Conservation (phyloP, 2,888 invertebrate genomes). For the Onchidella celtica region DNA sequence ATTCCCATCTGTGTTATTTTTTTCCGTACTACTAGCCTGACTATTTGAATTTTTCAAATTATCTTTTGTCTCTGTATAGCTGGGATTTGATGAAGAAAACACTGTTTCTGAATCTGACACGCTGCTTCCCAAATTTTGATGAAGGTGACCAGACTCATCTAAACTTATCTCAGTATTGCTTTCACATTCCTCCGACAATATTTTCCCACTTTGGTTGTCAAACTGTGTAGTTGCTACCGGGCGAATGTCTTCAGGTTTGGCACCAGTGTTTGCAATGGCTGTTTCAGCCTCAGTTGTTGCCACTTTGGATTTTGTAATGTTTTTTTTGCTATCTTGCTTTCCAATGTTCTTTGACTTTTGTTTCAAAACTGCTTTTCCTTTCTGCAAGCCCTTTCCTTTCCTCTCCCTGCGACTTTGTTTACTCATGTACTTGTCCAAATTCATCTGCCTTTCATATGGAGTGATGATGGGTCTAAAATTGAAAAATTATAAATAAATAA, state of each 20-base stretch:
- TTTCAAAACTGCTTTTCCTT: not conserved
- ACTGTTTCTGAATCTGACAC: no score
- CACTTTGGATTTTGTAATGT: not conserved
- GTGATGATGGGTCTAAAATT: constrained; percentile 66
- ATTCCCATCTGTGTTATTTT: not conserved
- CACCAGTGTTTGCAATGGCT: not conserved
- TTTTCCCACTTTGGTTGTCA: not conserved
- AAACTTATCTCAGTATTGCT: not conserved
- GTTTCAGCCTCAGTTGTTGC: not conserved
- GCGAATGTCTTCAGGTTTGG: not conserved
- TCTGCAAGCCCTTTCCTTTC: constrained; percentile 12
- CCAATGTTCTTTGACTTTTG: not conserved
- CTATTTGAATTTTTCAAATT: not conserved
- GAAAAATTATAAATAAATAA: constrained; percentile 37
- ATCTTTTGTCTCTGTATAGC: not conserved
- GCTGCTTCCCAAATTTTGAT: not conserved
- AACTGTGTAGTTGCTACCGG: not conserved
- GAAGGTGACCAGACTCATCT: not conserved
- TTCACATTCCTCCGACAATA: no score
- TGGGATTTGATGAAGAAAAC: not conserved
- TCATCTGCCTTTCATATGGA: constrained; percentile 71
- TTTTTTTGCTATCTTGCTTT: not conserved
- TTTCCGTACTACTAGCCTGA: no score
- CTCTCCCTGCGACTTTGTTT: constrained; percentile 51
- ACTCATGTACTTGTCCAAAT: constrained; percentile 66